Base-by-base conservation (phyloP, 2,113 vertebrate genomes). In the Pica pica region DNA sequence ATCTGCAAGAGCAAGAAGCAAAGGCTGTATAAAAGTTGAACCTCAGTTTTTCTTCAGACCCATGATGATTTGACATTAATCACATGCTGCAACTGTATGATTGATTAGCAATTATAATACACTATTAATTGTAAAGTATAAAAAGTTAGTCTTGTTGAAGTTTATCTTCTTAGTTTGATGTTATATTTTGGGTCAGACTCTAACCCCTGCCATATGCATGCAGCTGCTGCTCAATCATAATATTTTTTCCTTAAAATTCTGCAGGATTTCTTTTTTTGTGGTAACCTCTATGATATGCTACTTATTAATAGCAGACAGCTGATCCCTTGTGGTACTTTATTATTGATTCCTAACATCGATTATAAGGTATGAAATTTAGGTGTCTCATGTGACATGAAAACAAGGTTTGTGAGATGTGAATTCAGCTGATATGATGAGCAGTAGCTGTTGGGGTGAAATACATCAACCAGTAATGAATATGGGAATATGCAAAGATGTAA, bases 81-180 rank as follows among this genome's bases (percentile, higher is more conserved):
- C 90, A 35, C n/a, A 23, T 79, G 26, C 37, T 76, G 22, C 35
- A 87, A 24, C 41, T 35, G 7, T 73, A 60, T 75, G 83, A 61
- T 30, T 73, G 41, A 79, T 87, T 65, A 63, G 57, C 35, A 87
- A 85, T 79, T 79, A 37, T 64, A 79, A 49, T 87, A 79, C 24
- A 17, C 26, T 84, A 16, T 82, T 87, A 86, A 74, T 80, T 63
- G 50, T 42, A 13, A 81, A 87, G 52, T 71, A 19, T 67, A 33
- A 73, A 84, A 93, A 60, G 64, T 81, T 94, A 76, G 41, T 82
- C 37, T 47, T 88, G 26, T 64, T 57, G 44, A 75, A 87, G 53
- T 89, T 91, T 94, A 42, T 95, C 94, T 92, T 89, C 65, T 82
- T 75, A 71, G 61, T 87, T 68, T 96, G 74, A 61, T 79, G 39